Evolutionary conservation across 2,888 invertebrate species (phyloP), one percentile per base, ranked within the genome.

Genomic region (Heliconius sara): DNA sequence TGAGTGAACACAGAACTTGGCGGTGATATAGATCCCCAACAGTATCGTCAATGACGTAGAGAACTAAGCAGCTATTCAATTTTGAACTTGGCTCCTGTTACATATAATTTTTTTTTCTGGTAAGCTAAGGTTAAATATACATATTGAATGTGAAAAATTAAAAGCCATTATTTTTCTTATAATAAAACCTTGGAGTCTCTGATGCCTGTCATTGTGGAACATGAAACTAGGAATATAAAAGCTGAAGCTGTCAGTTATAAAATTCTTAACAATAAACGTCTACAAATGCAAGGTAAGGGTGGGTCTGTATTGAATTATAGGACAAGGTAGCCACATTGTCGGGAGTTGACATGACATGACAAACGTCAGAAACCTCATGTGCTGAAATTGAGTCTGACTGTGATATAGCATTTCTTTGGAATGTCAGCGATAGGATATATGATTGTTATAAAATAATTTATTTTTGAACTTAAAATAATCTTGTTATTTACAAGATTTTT

Each of bases 211-310:
- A 71, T 22, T 71, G 70, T 71, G 68, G 70, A 30, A 76, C 25
- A 60, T 75, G 65, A 71, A n/a, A 60, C n/a, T 60, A n/a, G 60
- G 3, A n/a, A 73, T 66, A 60, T 80, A 39, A 82, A 81, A 78
- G 39, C 39, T 39, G 66, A 79, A 70, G 27, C 60, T 81, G 81
- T 82, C 81, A 78, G 66, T 78, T 78, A 79, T 78, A 78, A 78
- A 78, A 81, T 71, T 77, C 79, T 79, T 72, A 68, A 80, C 80
- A 80, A 79, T 79, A 77, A 72, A 81, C 68, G 72, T 78, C 76
- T 68, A 75, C 25, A 25, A 63, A 72, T 47, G 67, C 27, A 79
- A 73, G 67, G 79, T 68, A 75, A 68, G 72, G 80, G 72, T 16
- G 73, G 65, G 79, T 34, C 67, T 27, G 72, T 78, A 78, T 82